Conservation (phyloP, 2,797 vertebrate species). For the Cheracebus regulus region DNA sequence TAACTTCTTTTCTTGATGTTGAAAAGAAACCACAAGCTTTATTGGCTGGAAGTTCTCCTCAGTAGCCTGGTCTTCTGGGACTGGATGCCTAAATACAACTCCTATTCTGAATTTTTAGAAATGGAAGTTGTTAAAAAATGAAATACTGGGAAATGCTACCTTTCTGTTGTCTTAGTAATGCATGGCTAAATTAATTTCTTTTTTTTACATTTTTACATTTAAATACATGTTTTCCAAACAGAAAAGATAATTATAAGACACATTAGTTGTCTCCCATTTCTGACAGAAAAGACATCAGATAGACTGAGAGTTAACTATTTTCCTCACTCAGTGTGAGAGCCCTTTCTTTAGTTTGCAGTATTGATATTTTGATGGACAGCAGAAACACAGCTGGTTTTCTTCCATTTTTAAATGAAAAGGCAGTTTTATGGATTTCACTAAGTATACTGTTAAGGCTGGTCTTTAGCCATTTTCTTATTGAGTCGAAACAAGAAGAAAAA, state of each 20-base stretch:
- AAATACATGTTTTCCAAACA: not conserved
- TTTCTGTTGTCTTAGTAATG: not conserved
- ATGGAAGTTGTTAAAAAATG: slow-evolving; percentile 25
- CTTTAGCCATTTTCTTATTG: not conserved
- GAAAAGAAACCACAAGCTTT: slow-evolving; percentile 1
- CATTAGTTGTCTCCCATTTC: slow-evolving; percentile 3
- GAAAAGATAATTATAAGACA: not conserved
- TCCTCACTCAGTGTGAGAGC: not conserved
- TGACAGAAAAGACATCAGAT: not conserved
- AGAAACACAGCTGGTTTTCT: not conserved
- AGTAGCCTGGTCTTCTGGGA: slow-evolving; percentile 76
- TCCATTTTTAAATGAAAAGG: slow-evolving; percentile 6
- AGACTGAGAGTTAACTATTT: slow-evolving; percentile 30
- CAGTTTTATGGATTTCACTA: not conserved
- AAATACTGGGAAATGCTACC: not conserved
- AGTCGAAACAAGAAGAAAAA: slow-evolving; percentile 42
- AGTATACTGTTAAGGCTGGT: not conserved
- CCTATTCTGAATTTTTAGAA: slow-evolving; percentile 20
- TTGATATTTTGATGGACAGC: not conserved
- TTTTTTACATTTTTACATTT: slow-evolving; percentile 30
- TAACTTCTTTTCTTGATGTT: not conserved
- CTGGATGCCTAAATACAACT: slow-evolving; percentile 37
- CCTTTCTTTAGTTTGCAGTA: not conserved
- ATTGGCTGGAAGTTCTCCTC: slow-evolving; percentile 55
- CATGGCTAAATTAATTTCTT: not conserved